phyloP scores from a whole-genome alignment of 2,888 invertebrate species.

The Rhamnusium bicolor region DNA sequence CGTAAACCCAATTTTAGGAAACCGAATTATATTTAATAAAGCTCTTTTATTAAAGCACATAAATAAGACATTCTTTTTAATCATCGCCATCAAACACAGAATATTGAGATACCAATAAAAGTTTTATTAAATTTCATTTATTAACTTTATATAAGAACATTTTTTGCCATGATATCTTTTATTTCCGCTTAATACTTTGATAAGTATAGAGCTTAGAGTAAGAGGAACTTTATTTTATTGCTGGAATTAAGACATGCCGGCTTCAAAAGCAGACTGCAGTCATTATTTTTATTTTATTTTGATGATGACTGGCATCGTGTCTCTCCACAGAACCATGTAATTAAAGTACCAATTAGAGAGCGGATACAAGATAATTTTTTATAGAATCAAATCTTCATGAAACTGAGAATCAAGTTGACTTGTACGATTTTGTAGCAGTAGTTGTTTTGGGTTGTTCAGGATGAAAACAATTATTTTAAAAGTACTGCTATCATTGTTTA shows the following conservation, averaged over 20 bases:
- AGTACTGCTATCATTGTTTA: neutral
- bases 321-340: conserved; percentile 17
- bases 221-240: conserved; percentile 29
- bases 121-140: conserved; percentile 28
- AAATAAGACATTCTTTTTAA: conserved; percentile 2
- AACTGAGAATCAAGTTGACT: neutral
- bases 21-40: conserved; percentile 4
- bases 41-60: conserved; percentile 3
- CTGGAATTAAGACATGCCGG: conserved; percentile 13
- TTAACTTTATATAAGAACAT: conserved; percentile 5
- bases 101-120: conserved; percentile 17
- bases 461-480: neutral
- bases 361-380: conserved; percentile 10
- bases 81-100: conserved; percentile 4
- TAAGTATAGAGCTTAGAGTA: conserved; percentile 22
- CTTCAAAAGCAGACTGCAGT: neutral
- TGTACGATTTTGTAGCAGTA: neutral
- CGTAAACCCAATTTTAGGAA: neutral
- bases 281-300: conserved; percentile 7
- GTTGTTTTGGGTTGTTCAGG: neutral
- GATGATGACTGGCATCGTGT: conserved; percentile 17
- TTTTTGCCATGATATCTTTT: conserved; percentile 18
- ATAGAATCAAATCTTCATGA: neutral
- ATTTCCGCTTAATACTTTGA: conserved; percentile 27
- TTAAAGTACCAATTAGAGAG: conserved; percentile 23